phyloP scores from a whole-genome alignment of 1,140 invertebrate species.

The Papilio helenus region DNA sequence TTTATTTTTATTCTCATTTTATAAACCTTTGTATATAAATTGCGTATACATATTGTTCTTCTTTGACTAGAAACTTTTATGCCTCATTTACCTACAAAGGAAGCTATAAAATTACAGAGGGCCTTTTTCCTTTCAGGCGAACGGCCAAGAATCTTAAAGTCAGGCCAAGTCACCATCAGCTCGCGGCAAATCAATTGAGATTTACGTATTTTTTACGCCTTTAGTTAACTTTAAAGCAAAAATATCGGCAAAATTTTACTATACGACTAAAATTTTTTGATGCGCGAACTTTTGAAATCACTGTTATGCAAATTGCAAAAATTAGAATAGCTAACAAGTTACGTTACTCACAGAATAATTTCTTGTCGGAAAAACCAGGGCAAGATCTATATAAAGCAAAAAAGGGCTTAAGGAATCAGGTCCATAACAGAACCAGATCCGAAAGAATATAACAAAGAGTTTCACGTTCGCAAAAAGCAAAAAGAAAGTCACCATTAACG shows the following conservation, averaged over 20 bases:
- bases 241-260: conserved; percentile 9
- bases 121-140: conserved; percentile 35
- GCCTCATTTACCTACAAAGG: conserved; percentile 50
- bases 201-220: conserved; percentile 38
- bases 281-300: not conserved
- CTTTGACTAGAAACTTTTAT: conserved; percentile 58
- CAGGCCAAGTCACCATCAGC: conserved; percentile 11
- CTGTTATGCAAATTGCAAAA: not conserved
- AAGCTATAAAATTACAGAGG: conserved; percentile 38
- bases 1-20: conserved; percentile 66
- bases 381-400: not conserved
- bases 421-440: conserved; percentile 36
- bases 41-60: conserved; percentile 44
- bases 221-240: conserved; percentile 3
- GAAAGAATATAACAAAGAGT: conserved; percentile 40
- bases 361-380: not conserved
- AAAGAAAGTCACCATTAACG: conserved; percentile 42
- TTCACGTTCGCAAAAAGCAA: conserved; percentile 42
- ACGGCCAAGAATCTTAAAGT: conserved; percentile 34
- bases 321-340: not conserved
- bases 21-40: conserved; percentile 46
- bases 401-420: not conserved
- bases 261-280: conserved; percentile 3
- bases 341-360: no score
- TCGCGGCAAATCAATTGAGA: conserved; percentile 37